Base-by-base conservation (phyloP, 2,888 invertebrate species). In the Mesorhabditis spiculigera region DNA sequence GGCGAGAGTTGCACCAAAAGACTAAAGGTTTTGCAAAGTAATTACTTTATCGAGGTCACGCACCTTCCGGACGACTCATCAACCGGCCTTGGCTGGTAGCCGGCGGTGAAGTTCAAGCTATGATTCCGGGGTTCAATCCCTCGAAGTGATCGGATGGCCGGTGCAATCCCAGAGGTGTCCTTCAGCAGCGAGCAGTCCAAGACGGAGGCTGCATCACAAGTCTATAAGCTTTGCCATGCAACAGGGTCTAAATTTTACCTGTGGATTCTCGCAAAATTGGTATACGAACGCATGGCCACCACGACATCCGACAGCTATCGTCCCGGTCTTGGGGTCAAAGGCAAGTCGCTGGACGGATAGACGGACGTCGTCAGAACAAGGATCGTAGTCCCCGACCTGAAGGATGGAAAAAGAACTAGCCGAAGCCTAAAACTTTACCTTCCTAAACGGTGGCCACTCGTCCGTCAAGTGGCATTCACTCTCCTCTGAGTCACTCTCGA, bases 1-100 rank as follows among this genome's bases (percentile, higher is more conserved):
- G 81, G 81, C 13, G 71, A 66, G 10, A 81, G 68, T 69, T 81
- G 81, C 4, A 78, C 16, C 10, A 75, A 66, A 10, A 71, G 43
- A 64, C 79, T 78, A 65, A 72, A 77, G 43, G 5, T 28, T 70
- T 8, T 45, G 43, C 13, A 66, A 5, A 45, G n/a, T 16, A 45
- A 50, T 50, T 16, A 8, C 43, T 16, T 62, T 43, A 28, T 16
- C 41, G 41, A 8, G 28, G 10, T 45, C 8, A 10, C 28, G 5
- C 43, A 68, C 69, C 69, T 70, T 6, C 45, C 41, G 13, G 41
- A 16, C 3, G 62, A 44, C 28, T 61, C 68, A n/a, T 69, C 61
- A 13, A 63, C 41, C 8, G 69, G 28, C 42, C 66, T 68, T 5
- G 75, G 73, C 16, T 75, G 75, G 58, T 72, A 75, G n/a, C 75